These are phyloP conservation scores for Xiphophorus couchianus DNA, from an alignment of 2,113 vertebrate genomes.

Conservation along the genomic window DNA sequence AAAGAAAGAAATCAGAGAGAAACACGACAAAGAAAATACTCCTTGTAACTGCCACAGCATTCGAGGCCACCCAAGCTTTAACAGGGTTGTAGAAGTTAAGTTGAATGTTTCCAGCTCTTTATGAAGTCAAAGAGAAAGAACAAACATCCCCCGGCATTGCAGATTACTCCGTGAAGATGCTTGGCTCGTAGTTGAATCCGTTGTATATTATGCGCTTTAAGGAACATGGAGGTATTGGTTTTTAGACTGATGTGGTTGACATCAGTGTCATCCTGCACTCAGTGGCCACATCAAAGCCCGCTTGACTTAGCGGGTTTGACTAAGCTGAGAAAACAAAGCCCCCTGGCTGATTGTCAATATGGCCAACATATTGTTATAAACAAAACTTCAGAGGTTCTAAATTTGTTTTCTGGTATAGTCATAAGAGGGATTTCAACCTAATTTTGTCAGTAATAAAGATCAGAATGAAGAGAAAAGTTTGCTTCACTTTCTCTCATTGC, in stretches of 20 bases:
- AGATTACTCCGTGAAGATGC: constrained; percentile 24
- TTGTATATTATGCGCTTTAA: constrained; percentile 46
- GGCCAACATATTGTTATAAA: constrained; percentile 13
- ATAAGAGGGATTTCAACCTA: background rate
- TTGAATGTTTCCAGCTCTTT: constrained; percentile 35
- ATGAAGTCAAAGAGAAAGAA: constrained; percentile 25
- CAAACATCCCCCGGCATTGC: constrained; percentile 22
- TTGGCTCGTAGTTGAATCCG: constrained; percentile 35
- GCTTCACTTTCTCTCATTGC: constrained; percentile 10
- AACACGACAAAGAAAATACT: background rate
- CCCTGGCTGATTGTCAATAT: constrained; percentile 46
- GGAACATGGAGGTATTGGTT: constrained; percentile 51
- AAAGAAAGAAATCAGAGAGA: constrained; percentile 2
- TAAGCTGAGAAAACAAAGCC: constrained; percentile 41
- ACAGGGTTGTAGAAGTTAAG: constrained; percentile 28
- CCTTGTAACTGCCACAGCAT: background rate
- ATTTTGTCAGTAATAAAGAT: background rate
- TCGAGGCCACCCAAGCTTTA: constrained; percentile 10
- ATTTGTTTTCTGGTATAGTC: background rate
- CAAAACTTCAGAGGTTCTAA: background rate
- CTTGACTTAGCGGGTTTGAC: constrained; percentile 25
- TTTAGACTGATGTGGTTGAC: constrained; percentile 61
- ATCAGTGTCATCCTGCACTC: constrained; percentile 53
- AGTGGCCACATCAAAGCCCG: constrained; percentile 60
- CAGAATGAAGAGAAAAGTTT: background rate